A percentile compares a stretch with the other conserved stretches of the same genome.
phyloP scores from a whole-genome alignment of 2,888 invertebrate species.

The Sarcophaga variegata region DNA sequence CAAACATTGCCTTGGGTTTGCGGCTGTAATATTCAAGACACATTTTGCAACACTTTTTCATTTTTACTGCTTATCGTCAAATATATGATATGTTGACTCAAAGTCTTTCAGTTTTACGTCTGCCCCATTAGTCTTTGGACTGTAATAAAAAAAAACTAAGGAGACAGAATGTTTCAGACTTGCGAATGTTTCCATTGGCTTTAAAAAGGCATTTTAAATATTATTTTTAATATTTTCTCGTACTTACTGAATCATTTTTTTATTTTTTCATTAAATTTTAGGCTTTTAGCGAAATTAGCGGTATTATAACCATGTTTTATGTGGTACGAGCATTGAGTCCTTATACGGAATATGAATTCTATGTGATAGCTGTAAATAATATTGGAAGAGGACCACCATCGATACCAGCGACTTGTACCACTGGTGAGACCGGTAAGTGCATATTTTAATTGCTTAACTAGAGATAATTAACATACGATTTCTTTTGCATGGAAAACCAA shows the following conservation, averaged over 20 bases:
- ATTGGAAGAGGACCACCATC: constrained; percentile 96
- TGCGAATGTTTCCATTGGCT: too few relatives aligned
- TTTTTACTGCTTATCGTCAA: too few relatives aligned
- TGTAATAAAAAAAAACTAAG: too few relatives aligned
- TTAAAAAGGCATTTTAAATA: neutral
- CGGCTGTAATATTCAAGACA: too few relatives aligned
- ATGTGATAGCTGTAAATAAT: constrained; percentile 96
- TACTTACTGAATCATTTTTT: neutral
- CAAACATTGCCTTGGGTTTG: too few relatives aligned
- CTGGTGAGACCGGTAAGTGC: constrained; percentile 96
- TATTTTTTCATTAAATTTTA: constrained; percentile 78
- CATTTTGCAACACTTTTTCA: too few relatives aligned
- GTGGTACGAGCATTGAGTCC: constrained; percentile 94
- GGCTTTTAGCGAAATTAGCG: constrained; percentile 95
- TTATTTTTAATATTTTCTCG: neutral
- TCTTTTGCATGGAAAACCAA: neutral
- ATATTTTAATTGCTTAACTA: neutral
- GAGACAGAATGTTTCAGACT: too few relatives aligned
- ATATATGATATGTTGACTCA: too few relatives aligned
- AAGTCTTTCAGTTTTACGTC: too few relatives aligned
- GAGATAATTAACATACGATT: neutral
- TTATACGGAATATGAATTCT: constrained; percentile 98
- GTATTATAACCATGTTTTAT: constrained; percentile 96
- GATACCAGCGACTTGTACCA: constrained; percentile 93
- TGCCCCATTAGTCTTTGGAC: too few relatives aligned